phyloP scores from a whole-genome alignment of 2,113 vertebrate species.

The Laterallus jamaicensis region DNA sequence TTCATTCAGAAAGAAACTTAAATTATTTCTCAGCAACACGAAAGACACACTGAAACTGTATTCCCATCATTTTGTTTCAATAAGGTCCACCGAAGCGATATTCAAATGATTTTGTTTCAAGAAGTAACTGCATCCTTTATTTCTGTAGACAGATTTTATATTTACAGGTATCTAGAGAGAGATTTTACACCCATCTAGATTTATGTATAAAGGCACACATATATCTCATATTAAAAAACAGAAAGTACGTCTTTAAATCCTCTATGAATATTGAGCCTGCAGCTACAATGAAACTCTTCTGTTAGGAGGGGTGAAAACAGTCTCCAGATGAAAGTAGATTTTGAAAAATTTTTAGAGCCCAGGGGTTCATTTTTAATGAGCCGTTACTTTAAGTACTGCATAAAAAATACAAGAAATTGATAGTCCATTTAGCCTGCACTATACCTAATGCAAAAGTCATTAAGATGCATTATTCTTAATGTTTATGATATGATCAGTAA shows the following conservation, averaged over 20 bases:
- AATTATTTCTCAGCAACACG: neutral
- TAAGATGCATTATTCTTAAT: slow-evolving; percentile 96
- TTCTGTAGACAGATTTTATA: neutral
- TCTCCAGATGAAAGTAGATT: slow-evolving; percentile 91
- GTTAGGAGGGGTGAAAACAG: slow-evolving; percentile 88
- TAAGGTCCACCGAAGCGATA: slow-evolving; percentile 1
- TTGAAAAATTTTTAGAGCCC: slow-evolving; percentile 86
- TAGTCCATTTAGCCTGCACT: slow-evolving; percentile 96
- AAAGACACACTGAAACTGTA: neutral
- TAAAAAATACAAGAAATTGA: slow-evolving; percentile 99
- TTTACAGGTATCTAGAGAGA: neutral
- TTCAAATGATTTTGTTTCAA: neutral
- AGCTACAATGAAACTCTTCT: slow-evolving; percentile 88
- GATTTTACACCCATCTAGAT: neutral
- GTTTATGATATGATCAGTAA: slow-evolving; percentile 94
- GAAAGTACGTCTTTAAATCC: slow-evolving; percentile 79
- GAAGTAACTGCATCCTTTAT: neutral
- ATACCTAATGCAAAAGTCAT: slow-evolving; percentile 97
- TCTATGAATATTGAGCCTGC: slow-evolving; percentile 79
- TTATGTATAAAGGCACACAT: neutral
- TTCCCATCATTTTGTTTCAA: neutral
- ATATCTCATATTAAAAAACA: slow-evolving; percentile 6
- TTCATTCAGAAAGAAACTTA: neutral
- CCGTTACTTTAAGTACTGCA: slow-evolving; percentile 99
- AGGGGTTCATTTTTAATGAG: slow-evolving; percentile 99